These are phyloP conservation scores for Diorhabda sublineata DNA, from an alignment of 1,140 invertebrate genomes.

Conservation along the genomic window DNA sequence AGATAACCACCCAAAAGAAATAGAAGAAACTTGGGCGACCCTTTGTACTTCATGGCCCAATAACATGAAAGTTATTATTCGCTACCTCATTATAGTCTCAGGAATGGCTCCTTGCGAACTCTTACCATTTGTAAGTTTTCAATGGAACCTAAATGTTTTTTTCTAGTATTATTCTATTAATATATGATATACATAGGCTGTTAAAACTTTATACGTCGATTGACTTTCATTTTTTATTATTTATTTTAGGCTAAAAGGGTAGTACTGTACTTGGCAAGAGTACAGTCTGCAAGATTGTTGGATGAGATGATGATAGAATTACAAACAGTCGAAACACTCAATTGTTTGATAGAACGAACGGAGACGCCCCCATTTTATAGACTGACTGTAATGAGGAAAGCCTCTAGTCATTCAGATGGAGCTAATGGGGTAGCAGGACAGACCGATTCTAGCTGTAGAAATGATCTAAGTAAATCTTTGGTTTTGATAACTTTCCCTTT, in stretches of 20 bases:
- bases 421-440: slow-evolving; percentile 49
- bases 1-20: slow-evolving; percentile 90
- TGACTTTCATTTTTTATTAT: slow-evolving; percentile 8
- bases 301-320: slow-evolving; percentile 97
- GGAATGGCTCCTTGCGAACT: slow-evolving; percentile 92
- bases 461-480: slow-evolving; percentile 42
- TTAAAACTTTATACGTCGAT: not conserved
- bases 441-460: slow-evolving; percentile 48
- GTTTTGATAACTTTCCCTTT: not conserved
- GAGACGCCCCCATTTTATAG: slow-evolving; percentile 97
- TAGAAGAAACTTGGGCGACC: slow-evolving; percentile 93
- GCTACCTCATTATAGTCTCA: slow-evolving; percentile 95
- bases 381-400: slow-evolving; percentile 83
- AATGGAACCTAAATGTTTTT: not conserved
- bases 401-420: slow-evolving; percentile 78
- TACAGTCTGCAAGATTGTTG: slow-evolving; percentile 83
- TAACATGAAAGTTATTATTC: slow-evolving; percentile 94
- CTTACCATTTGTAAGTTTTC: slow-evolving; percentile 73
- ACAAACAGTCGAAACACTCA: slow-evolving; percentile 92
- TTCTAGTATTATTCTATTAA: not conserved
- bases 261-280: slow-evolving; percentile 84
- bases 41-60: slow-evolving; percentile 93
- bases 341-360: slow-evolving; percentile 90
- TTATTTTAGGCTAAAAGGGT: slow-evolving; percentile 83
- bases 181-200: not conserved